Base-by-base conservation (phyloP, 1,140 invertebrate species). In the Pristionchus pacificus region DNA sequence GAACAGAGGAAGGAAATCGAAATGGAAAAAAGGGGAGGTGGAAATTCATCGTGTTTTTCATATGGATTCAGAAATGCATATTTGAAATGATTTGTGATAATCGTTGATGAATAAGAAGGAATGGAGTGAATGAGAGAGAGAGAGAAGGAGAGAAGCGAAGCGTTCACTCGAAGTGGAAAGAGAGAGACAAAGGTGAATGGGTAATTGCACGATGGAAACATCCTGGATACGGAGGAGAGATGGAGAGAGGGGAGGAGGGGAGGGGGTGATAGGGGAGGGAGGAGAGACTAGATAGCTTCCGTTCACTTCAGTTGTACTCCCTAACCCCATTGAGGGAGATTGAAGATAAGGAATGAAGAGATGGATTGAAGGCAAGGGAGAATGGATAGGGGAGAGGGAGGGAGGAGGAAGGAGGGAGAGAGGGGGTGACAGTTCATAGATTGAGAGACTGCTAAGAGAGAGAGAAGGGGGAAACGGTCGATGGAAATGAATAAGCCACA, bases 101-200 rank as follows among this genome's bases (percentile, higher is more conserved):
- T 65, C 60, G 28, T 61, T 28, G n/a, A 28, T 25, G n/a, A 10
- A 14, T 10, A 25, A 25, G 25, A 25, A 61, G 28, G 60, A 13
- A 14, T 13, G 10, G 60, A 10, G 60, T 24, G 60, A 25, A 28
- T 10, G 14, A 25, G 60, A 25, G 28, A 10, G 60, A 61, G 60
- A 61, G 60, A 61, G 60, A 61, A 25, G 28, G 60, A 61, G 25
- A 61, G 60, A n/a, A n/a, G n/a, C n/a, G n/a, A n/a, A n/a, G n/a
- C n/a, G n/a, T n/a, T n/a, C n/a, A n/a, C n/a, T n/a, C n/a, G n/a
- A n/a, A n/a, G n/a, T n/a, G n/a, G n/a, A n/a, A n/a, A n/a, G n/a
- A n/a, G n/a, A n/a, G n/a, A n/a, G n/a, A n/a, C n/a, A n/a, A n/a
- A n/a, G n/a, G n/a, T n/a, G n/a, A n/a, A n/a, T n/a, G n/a, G n/a